Evolutionary conservation across 1,140 invertebrate genomes (phyloP).

Genomic region (Penaeus indicus): DNA sequence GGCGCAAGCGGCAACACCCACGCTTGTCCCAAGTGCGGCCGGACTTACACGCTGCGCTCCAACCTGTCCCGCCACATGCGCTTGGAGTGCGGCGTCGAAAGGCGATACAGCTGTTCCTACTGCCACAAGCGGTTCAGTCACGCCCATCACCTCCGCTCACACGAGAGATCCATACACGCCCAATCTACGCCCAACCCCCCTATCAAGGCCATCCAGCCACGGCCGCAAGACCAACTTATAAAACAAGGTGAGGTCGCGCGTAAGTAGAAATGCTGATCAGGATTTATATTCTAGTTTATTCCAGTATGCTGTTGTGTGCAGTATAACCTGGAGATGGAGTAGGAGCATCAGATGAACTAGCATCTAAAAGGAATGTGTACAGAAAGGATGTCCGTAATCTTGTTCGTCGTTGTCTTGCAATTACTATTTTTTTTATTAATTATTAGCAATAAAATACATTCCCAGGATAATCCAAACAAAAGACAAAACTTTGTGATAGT

Average conservation of each 20-base stretch:
- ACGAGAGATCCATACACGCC: conserved; percentile 59
- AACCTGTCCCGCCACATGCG: conserved; percentile 81
- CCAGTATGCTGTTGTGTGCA: too few relatives aligned
- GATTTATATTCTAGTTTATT: too few relatives aligned
- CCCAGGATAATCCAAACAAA: too few relatives aligned
- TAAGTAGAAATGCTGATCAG: not conserved
- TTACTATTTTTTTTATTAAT: too few relatives aligned
- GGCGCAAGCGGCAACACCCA: conserved; percentile 3
- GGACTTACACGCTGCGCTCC: conserved; percentile 78
- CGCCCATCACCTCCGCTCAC: conserved; percentile 60
- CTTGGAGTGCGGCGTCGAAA: conserved; percentile 80
- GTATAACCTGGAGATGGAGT: too few relatives aligned
- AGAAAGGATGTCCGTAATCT: too few relatives aligned
- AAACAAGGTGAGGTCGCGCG: conserved; percentile 11
- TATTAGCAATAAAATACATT: too few relatives aligned
- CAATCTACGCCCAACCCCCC: conserved; percentile 17
- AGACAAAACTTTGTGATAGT: too few relatives aligned
- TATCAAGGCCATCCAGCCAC: conserved; percentile 14
- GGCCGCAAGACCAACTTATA: conserved; percentile 5
- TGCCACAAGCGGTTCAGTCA: conserved; percentile 62
- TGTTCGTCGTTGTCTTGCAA: too few relatives aligned
- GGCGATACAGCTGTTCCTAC: conserved; percentile 53
- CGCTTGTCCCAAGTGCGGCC: conserved; percentile 75
- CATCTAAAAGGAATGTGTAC: too few relatives aligned
- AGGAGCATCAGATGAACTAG: too few relatives aligned